Percentiles rank a stretch among this genome's conserved stretches.
Evolutionary conservation across 1,140 invertebrate species (phyloP).

Genomic region (Drosophila sechellia): DNA sequence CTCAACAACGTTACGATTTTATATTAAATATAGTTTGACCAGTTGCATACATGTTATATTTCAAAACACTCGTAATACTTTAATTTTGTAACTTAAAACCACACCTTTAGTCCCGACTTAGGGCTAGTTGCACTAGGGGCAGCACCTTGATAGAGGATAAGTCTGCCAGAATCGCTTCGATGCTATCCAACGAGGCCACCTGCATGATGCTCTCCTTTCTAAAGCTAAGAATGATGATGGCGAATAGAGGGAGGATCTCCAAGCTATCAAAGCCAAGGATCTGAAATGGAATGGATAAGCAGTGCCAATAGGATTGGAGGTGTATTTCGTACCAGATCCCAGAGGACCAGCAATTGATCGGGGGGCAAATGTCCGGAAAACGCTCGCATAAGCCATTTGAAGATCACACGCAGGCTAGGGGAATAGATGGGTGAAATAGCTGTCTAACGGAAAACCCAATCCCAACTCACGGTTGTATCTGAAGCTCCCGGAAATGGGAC

Average conservation of each 20-base stretch:
- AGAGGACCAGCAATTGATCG: slow-evolving; percentile 95
- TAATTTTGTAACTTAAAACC: slow-evolving; percentile 38
- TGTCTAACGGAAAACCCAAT: neutral
- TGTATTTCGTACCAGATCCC: slow-evolving; percentile 89
- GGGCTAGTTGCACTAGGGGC: slow-evolving; percentile 90
- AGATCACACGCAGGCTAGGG: slow-evolving; percentile 89
- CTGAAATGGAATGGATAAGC: slow-evolving; percentile 10
- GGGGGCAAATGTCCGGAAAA: slow-evolving; percentile 97
- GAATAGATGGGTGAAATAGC: neutral
- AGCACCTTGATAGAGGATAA: slow-evolving; percentile 95
- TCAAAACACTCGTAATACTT: slow-evolving; percentile 25
- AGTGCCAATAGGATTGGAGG: neutral
- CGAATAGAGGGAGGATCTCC: slow-evolving; percentile 94
- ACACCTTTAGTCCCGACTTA: slow-evolving; percentile 83
- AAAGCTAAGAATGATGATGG: slow-evolving; percentile 95
- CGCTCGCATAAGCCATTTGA: slow-evolving; percentile 97
- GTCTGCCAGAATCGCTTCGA: slow-evolving; percentile 95
- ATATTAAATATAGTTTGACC: neutral
- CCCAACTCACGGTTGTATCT: slow-evolving; percentile 94
- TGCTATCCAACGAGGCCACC: slow-evolving; percentile 92
- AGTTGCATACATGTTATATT: no score
- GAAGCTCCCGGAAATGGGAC: slow-evolving; percentile 94
- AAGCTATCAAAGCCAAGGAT: slow-evolving; percentile 96
- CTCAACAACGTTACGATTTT: neutral
- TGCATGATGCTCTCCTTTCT: slow-evolving; percentile 96